Evolutionary conservation across 2,888 invertebrate genomes (phyloP), one percentile per base, ranked within the genome.

Genomic region (Thymelicus lineola): DNA sequence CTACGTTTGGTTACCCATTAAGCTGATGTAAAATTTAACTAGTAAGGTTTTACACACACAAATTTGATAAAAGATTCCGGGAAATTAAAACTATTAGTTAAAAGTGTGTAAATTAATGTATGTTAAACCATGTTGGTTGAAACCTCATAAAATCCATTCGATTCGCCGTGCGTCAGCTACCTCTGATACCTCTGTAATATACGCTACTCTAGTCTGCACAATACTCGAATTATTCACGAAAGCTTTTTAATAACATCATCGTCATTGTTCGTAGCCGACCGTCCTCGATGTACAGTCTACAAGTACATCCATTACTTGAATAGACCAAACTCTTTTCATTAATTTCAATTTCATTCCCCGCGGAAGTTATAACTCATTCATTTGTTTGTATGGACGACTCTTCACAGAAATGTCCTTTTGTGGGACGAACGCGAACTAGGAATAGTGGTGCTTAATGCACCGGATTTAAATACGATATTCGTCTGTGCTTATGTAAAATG

Each of bases 291-390:
- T 17, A 3, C 14, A 55, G 55, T 20, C n/a, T n/a, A 4, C 12
- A 7, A 28, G 28, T 55, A 55, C 48, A 38, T 46, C 14, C 50
- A 48, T 38, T 68, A 70, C 58, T 71, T 66, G 63, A 74, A 73
- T 70, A 64, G 70, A 42, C 53, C 69, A 35, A 69, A 70, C 50
- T 70, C 71, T 65, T 70, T 71, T 72, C 67, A 66, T 72, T 70
- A 72, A 69, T 74, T 73, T 73, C 74, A 72, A 73, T 74, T 71
- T 71, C 53, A 69, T 71, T 64, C 75, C 75, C 75, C 73, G 74
- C 77, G 80, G 80, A 83, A 83, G 79, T 76, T 75, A 81, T 83
- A 83, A 80, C 76, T 85, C 82, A 86, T 79, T 82, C 78, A 76
- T 81, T 83, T 79, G 79, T 80, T 78, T 80, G 79, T 80, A 63